phyloP scores from a whole-genome alignment of 2,113 vertebrate species.

The Urocynchramus pylzowi region DNA sequence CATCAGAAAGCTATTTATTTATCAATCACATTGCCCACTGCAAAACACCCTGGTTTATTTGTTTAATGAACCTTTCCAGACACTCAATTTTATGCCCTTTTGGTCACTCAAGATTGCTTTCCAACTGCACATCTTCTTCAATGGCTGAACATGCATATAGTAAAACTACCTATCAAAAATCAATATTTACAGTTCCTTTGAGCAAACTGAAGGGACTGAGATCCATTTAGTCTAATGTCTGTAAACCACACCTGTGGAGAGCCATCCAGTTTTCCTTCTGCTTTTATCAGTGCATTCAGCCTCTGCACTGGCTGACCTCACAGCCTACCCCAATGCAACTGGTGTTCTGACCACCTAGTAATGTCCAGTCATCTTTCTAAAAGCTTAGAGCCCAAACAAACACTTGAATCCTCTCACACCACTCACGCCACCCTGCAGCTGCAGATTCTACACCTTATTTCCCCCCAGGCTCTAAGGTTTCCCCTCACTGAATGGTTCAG shows the following conservation, averaged over 20 bases:
- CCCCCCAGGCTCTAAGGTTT: neutral
- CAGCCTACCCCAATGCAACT: neutral
- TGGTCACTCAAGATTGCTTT: neutral
- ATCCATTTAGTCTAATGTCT: neutral
- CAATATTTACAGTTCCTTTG: neutral
- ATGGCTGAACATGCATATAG: neutral
- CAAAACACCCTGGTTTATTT: neutral
- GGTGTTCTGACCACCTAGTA: neutral
- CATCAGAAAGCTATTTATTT: neutral
- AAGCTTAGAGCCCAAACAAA: neutral
- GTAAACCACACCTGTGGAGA: neutral
- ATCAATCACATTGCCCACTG: neutral
- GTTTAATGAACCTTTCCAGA: neutral
- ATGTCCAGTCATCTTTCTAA: neutral
- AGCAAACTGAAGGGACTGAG: neutral
- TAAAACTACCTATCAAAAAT: neutral
- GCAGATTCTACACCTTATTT: neutral
- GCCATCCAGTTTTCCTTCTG: neutral
- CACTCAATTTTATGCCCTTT: neutral
- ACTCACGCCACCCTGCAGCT: neutral
- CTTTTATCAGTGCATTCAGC: neutral
- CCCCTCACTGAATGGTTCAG: neutral
- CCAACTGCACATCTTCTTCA: neutral
- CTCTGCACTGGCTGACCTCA: neutral
- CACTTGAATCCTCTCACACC: neutral